Evolutionary conservation across 2,113 vertebrate genomes (phyloP), one percentile per base, ranked within the genome.

Genomic region (Nyctereutes procyonoides): DNA sequence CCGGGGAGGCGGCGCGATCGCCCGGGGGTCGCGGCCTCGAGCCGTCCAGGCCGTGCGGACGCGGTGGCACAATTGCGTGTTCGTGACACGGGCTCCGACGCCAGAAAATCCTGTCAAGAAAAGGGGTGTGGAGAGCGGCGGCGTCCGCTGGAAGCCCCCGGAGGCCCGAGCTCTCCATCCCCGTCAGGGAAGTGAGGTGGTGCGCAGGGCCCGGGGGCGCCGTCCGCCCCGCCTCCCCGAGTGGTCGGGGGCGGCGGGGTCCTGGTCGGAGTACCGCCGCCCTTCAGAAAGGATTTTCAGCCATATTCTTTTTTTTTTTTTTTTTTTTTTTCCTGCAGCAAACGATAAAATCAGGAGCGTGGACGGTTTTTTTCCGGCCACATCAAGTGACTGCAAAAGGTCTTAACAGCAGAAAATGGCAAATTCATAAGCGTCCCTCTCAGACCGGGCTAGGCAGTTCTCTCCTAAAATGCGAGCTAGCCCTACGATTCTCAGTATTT

Each of bases 111-210:
- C 98, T 98, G 98, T 98, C 97, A 98, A 95, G 98, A 98, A 98
- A 98, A 20, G 98, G 98, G 98, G 98, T 98, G 98, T 98, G 98
- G 97, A 98, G 93, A 71, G 92, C 86, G 24, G 38, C 98, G 98
- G 98, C 98, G 97, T 98, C 98, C 98, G 98, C 97, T 74, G 90
- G 98, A 95, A 98, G 96, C 98, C 97, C 81, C 98, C 96, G 62
- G 97, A 98, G 98, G 98, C 98, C 95, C 60, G 96, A 91, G 97
- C 80, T 95, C 98, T 98, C 97, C 98, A 97, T 97, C 97, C 98
- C 98, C 98, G 98, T 98, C 99, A 98, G 98, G 98, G 98, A 98
- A 98, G 95, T 98, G 93, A 96, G 97, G 97, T 90, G 26, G 74
- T 80, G 88, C 30, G 83, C 91, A 13, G 90, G 93, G 88, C 95